Percentiles rank a stretch among this genome's conserved stretches.
These are phyloP conservation scores for Chloroclystis v-ata DNA, from an alignment of 2,888 invertebrate genomes.

Conservation along the genomic window DNA sequence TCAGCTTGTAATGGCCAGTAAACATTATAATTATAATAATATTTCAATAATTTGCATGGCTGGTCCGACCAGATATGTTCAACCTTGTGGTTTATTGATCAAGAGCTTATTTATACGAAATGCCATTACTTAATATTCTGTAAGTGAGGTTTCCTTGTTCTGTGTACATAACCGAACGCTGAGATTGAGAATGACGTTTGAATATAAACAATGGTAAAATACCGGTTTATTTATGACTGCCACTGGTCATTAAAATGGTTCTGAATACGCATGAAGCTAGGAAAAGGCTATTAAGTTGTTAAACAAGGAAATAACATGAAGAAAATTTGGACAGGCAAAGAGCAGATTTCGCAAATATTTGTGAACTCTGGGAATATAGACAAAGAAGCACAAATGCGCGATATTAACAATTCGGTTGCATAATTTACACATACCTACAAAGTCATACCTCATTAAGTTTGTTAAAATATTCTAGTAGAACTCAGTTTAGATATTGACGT, in stretches of 20 bases:
- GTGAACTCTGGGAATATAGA: too few relatives aligned
- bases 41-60: conserved; percentile 32
- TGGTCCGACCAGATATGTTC: conserved; percentile 19
- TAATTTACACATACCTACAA: too few relatives aligned
- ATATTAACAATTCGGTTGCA: too few relatives aligned
- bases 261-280: too few relatives aligned
- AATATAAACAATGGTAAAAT: conserved; percentile 4
- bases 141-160: conserved; percentile 26
- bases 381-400: too few relatives aligned
- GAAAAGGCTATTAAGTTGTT: too few relatives aligned
- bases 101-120: conserved; percentile 20
- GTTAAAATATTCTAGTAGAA: too few relatives aligned
- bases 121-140: conserved; percentile 30
- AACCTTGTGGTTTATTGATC: conserved; percentile 35
- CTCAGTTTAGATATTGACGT: background rate
- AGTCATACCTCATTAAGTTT: too few relatives aligned
- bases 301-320: too few relatives aligned
- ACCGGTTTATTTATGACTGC: background rate
- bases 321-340: too few relatives aligned
- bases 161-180: conserved; percentile 5
- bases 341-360: too few relatives aligned
- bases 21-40: background rate
- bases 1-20: background rate
- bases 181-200: conserved; percentile 13
- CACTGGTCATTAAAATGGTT: too few relatives aligned